phyloP scores from a whole-genome alignment of 2,797 vertebrate species.

The Nannoperca obscura region DNA sequence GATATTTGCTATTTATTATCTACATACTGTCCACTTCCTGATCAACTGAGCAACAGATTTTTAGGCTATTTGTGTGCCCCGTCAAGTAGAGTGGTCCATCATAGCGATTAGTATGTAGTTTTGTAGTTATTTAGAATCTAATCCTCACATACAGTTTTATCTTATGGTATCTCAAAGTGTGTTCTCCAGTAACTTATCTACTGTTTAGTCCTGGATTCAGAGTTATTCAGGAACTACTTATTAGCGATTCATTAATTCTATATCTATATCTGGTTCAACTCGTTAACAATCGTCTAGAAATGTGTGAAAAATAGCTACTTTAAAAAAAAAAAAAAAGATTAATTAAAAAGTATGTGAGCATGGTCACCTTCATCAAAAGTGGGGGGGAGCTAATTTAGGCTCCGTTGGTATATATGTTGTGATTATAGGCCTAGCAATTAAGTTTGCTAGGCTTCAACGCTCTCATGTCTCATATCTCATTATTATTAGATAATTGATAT shows the following conservation, averaged over 20 bases:
- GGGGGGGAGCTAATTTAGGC: background rate
- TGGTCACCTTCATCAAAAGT: background rate
- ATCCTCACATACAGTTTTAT: background rate
- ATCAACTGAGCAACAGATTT: background rate
- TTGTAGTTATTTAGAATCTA: background rate
- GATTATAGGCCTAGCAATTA: slow-evolving; percentile 8
- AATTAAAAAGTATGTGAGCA: background rate
- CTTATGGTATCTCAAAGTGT: background rate
- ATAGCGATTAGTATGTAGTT: background rate
- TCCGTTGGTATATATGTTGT: background rate
- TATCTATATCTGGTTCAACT: slow-evolving; percentile 15
- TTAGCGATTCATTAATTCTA: background rate
- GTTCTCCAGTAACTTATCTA: background rate
- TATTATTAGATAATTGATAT: too few species aligned
- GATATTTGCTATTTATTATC: background rate
- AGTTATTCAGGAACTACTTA: too few species aligned
- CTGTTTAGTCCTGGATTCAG: background rate
- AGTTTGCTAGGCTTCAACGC: background rate
- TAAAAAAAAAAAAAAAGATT: background rate
- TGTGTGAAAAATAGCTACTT: background rate
- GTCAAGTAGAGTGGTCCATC: background rate
- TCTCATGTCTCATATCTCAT: too few species aligned
- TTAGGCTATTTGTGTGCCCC: background rate
- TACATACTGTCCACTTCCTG: background rate
- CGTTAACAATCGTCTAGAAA: slow-evolving; percentile 4